A percentile compares a stretch with the other conserved stretches of the same genome.
Conservation (phyloP, 2,888 invertebrate species). For the Linnaemya vulpina region DNA sequence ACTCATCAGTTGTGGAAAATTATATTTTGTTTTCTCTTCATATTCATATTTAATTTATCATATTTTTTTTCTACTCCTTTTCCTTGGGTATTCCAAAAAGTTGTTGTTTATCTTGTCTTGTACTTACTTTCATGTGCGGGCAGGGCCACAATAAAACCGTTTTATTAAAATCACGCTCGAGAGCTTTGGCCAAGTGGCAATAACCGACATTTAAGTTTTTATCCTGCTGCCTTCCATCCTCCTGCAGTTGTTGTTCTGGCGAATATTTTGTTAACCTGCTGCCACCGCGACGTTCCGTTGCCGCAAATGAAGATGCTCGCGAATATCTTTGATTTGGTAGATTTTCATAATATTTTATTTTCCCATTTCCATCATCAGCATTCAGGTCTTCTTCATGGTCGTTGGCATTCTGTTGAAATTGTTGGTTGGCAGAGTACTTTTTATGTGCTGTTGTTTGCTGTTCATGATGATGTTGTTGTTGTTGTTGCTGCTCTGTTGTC, state of each 20-base stretch:
- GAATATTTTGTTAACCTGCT: slow-evolving; percentile 1
- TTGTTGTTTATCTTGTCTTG: slow-evolving; percentile 28
- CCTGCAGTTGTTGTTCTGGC: background rate
- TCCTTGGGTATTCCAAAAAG: background rate
- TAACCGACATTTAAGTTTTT: slow-evolving; percentile 75
- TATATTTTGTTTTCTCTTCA: background rate
- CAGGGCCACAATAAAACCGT: slow-evolving; percentile 83
- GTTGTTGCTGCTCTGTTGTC: slow-evolving; percentile 39
- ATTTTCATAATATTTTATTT: slow-evolving; percentile 51
- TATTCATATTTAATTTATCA: too few species aligned
- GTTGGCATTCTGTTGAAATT: slow-evolving; percentile 1
- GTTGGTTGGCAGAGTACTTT: slow-evolving; percentile 26
- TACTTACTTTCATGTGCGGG: slow-evolving; percentile 82
- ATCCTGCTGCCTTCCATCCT: slow-evolving; percentile 30
- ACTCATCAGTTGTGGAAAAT: slow-evolving; percentile 11
- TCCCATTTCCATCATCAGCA: slow-evolving; percentile 32
- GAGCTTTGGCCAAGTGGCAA: slow-evolving; percentile 81
- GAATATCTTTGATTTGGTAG: slow-evolving; percentile 50
- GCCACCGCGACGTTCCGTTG: background rate
- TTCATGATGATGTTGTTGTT: slow-evolving; percentile 37
- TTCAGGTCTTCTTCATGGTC: slow-evolving; percentile 37
- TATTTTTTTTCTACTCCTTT: background rate
- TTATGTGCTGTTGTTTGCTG: slow-evolving; percentile 41
- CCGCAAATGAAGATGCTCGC: background rate
- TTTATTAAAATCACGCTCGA: slow-evolving; percentile 81